Evolutionary conservation across 2,888 invertebrate species (phyloP).

Genomic region (Drosophila gaucha): DNA sequence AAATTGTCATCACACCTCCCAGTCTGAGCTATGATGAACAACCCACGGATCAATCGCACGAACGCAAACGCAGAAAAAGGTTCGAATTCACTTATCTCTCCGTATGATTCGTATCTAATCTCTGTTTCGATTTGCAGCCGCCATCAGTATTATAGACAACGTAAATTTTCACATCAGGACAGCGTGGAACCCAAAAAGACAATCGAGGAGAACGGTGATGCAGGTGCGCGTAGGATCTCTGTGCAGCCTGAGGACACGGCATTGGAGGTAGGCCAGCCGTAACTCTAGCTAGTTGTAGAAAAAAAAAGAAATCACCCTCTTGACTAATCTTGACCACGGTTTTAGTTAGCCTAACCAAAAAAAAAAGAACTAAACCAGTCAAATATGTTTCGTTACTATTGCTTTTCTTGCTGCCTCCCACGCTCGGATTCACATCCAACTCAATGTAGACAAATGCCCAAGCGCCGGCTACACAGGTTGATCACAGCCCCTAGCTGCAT

Average conservation of each 20-base stretch:
- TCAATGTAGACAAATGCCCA: conserved; percentile 70
- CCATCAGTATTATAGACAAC: conserved; percentile 88
- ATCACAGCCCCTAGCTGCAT: conserved; percentile 44
- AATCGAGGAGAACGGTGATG: conserved; percentile 82
- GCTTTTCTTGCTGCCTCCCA: conserved; percentile 55
- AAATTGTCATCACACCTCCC: conserved; percentile 83
- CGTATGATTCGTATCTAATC: not conserved
- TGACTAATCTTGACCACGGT: conserved; percentile 19
- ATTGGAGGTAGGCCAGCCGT: conserved; percentile 86
- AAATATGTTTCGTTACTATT: conserved; percentile 46
- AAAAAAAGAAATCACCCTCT: not conserved
- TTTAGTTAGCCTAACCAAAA: conserved; percentile 13
- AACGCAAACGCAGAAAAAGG: conserved; percentile 86
- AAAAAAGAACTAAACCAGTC: conserved; percentile 26
- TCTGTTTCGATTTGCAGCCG: conserved; percentile 84
- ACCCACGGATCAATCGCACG: conserved; percentile 84
- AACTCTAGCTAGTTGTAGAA: conserved; percentile 33
- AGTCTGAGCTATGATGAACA: conserved; percentile 82
- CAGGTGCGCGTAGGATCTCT: conserved; percentile 86
- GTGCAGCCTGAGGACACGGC: conserved; percentile 91
- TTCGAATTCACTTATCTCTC: conserved; percentile 40
- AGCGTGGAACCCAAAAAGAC: conserved; percentile 86
- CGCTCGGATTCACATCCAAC: conserved; percentile 53
- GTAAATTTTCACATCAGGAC: conserved; percentile 92
- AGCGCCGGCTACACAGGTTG: conserved; percentile 74